Conservation (phyloP, 2,113 vertebrate genomes). For the Pholis gunnellus region DNA sequence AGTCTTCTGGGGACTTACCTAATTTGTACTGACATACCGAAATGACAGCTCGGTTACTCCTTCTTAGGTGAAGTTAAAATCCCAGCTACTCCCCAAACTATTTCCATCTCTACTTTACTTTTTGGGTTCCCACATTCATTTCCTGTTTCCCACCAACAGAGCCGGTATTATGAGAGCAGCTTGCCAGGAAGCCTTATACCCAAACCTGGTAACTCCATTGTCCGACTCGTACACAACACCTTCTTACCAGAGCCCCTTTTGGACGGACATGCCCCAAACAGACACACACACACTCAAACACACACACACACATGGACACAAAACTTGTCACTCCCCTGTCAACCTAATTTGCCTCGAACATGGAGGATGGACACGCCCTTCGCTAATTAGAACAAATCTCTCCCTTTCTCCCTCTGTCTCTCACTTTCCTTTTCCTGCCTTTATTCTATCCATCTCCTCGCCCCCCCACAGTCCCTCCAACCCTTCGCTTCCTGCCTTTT, state of each 20-base stretch:
- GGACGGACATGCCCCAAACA: constrained; percentile 35
- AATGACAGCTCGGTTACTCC: not conserved
- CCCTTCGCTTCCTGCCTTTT: constrained; percentile 77
- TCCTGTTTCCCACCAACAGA: constrained; percentile 45
- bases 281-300: constrained; percentile 4
- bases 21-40: not conserved
- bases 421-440: constrained; percentile 50
- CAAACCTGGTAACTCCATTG: constrained; percentile 57
- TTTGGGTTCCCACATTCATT: constrained; percentile 46
- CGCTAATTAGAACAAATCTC: constrained; percentile 75
- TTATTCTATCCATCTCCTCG: constrained; percentile 64
- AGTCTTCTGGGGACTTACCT: not conserved
- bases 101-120: not conserved
- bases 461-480: constrained; percentile 40
- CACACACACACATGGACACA: constrained; percentile 33
- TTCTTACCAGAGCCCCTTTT: constrained; percentile 27
- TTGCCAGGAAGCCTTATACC: constrained; percentile 45
- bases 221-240: constrained; percentile 31
- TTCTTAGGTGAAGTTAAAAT: not conserved
- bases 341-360: constrained; percentile 69
- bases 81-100: not conserved
- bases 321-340: constrained; percentile 73
- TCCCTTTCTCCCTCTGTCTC: constrained; percentile 48
- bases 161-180: constrained; percentile 30
- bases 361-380: constrained; percentile 67